Conservation (phyloP, 2,797 vertebrate genomes). For the Pseudochromis fuscus region DNA sequence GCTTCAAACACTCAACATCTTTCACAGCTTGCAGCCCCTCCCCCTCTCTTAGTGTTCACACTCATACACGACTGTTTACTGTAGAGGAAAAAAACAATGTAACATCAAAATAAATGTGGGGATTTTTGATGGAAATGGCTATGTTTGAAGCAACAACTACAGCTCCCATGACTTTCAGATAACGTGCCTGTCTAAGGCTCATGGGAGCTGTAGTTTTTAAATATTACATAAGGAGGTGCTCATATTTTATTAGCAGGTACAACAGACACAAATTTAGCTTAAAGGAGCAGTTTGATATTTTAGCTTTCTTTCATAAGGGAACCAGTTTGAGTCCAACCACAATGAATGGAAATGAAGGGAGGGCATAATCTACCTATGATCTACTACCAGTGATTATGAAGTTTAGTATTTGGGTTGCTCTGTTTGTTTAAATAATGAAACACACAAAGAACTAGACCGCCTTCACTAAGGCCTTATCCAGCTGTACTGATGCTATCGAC, state of each 20-base stretch:
- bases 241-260: constrained; percentile 8
- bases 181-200: background rate
- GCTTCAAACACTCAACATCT: constrained; percentile 26
- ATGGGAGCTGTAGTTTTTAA: constrained; percentile 7
- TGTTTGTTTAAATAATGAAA: no score
- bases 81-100: background rate
- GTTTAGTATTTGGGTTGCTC: no score
- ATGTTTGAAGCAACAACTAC: background rate
- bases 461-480: no score
- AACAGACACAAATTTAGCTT: background rate
- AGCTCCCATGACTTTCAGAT: background rate
- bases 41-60: constrained; percentile 6
- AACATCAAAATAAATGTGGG: background rate
- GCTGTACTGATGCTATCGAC: no score
- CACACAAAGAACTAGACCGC: no score
- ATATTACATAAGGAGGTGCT: background rate
- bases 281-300: background rate
- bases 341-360: background rate
- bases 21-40: background rate
- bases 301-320: no score
- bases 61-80: background rate
- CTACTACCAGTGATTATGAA: no score
- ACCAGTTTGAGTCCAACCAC: no score
- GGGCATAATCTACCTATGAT: no score
- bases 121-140: background rate